Percentiles rank a stretch among this genome's conserved stretches.
Conservation (phyloP, 2,113 vertebrate genomes). For the Cathartes aura region DNA sequence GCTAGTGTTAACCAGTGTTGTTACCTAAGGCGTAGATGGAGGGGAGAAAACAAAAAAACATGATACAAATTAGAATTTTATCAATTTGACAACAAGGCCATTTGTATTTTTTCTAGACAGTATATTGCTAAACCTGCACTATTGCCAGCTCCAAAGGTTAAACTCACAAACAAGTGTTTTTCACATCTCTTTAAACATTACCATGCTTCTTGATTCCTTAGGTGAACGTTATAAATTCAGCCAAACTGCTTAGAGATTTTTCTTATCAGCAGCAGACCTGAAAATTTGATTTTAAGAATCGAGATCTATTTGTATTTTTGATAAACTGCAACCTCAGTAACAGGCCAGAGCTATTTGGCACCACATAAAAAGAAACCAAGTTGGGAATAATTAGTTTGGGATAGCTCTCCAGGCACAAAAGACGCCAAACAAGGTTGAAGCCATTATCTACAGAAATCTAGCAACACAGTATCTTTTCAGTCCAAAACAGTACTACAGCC, state of each 20-base stretch:
- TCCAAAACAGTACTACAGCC: background rate
- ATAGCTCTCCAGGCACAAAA: background rate
- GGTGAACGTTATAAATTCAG: background rate
- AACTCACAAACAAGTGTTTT: background rate
- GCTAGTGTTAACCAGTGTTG: conserved; percentile 96
- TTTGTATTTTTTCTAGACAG: background rate
- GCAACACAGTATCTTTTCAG: background rate
- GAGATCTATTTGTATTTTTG: background rate
- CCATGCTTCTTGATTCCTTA: background rate
- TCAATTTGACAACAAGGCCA: background rate
- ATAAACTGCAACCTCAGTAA: background rate
- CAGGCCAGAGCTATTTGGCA: background rate
- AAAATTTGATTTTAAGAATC: background rate
- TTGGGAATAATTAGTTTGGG: background rate
- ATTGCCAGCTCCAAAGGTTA: background rate
- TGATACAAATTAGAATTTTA: background rate
- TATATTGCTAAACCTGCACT: background rate
- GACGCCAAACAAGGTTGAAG: background rate
- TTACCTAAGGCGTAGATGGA: conserved; percentile 80
- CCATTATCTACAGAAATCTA: background rate
- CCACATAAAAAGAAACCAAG: background rate
- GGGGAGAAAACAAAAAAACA: background rate
- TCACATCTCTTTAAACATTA: background rate
- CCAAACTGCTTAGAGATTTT: background rate
- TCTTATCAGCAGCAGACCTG: background rate